Evolutionary conservation across 2,888 invertebrate genomes (phyloP), one percentile per base, ranked within the genome.

Genomic region (Dioctria rufipes): DNA sequence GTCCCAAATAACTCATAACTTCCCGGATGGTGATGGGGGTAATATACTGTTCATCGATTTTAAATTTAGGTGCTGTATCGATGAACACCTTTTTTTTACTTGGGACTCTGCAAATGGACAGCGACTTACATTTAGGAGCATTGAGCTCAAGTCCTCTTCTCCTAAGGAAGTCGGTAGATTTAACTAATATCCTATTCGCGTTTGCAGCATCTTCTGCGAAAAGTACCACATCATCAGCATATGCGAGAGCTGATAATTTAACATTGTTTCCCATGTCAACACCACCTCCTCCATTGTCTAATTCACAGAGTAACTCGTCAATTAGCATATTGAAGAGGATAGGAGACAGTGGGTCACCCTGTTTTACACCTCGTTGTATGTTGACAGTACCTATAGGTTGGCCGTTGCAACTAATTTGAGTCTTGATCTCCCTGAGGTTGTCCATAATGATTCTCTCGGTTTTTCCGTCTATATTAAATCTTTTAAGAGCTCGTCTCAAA

Each of bases 271-370:
- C 43, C 6, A 66, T n/a, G 6, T 40, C 9, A n/a, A 66, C 11
- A n/a, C n/a, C n/a, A 3, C 66, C 66, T 11, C 5, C 5, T 11
- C 11, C 11, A n/a, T 13, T 42, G 13, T 46, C 25, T 5, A 46
- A n/a, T 3, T 6, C 42, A 3, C 3, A 3, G 3, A 66, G 13
- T 4, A 66, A 11, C 43, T 40, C 66, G n/a, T 66, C 66, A 4
- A 66, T 42, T 11, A 66, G 42, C 39, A 66, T 66, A 13, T 66
- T 66, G 42, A 66, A 66, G 3, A 66, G 43, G 13, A 66, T 6
- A 11, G 66, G 66, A 3, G 66, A 66, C 6, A 66, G 3, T 40
- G 66, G 66, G 43, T 66, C 66, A 3, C 66, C 66, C 13, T 40
- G 43, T 42, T 43, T 66, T 4, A 66, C 66, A 13, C 66, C 66